Percentiles rank a stretch among this genome's conserved stretches.
Conservation (phyloP, 2,888 invertebrate genomes). For the Ectemnius cavifrons region DNA sequence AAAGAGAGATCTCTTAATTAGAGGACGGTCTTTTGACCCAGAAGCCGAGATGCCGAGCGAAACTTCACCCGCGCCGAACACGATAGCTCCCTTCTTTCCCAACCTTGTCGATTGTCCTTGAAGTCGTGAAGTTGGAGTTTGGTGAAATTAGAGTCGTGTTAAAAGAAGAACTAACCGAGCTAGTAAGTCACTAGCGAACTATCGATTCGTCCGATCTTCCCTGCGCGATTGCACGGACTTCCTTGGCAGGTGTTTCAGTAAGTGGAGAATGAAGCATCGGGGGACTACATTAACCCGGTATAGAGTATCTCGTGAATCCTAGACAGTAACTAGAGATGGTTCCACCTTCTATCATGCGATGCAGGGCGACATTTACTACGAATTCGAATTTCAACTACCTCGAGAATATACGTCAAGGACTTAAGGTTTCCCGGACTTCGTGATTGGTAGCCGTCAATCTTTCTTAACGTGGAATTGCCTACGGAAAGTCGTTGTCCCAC, state of each 20-base stretch:
- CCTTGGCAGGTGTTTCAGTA: too few species aligned
- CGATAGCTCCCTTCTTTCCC: background rate
- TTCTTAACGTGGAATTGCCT: too few species aligned
- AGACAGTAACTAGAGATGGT: background rate
- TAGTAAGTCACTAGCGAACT: too few species aligned
- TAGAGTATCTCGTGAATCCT: background rate
- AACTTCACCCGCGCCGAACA: background rate
- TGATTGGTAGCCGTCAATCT: too few species aligned
- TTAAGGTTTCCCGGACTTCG: too few species aligned
- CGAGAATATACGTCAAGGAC: background rate
- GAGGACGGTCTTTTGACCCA: background rate
- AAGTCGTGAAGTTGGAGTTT: background rate
- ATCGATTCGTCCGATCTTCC: too few species aligned
- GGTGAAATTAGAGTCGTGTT: background rate
- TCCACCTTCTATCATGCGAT: background rate
- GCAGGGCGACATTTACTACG: background rate
- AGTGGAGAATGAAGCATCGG: constrained; percentile 9
- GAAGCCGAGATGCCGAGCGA: background rate
- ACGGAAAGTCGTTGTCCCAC: too few species aligned
- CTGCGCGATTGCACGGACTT: too few species aligned
- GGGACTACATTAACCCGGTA: constrained; percentile 29
- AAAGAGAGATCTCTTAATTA: background rate
- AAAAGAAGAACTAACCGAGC: too few species aligned
- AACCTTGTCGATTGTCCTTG: constrained; percentile 1
- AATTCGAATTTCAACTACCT: background rate